phyloP scores from a whole-genome alignment of 1,140 invertebrate genomes.

The Drosophila varians region DNA sequence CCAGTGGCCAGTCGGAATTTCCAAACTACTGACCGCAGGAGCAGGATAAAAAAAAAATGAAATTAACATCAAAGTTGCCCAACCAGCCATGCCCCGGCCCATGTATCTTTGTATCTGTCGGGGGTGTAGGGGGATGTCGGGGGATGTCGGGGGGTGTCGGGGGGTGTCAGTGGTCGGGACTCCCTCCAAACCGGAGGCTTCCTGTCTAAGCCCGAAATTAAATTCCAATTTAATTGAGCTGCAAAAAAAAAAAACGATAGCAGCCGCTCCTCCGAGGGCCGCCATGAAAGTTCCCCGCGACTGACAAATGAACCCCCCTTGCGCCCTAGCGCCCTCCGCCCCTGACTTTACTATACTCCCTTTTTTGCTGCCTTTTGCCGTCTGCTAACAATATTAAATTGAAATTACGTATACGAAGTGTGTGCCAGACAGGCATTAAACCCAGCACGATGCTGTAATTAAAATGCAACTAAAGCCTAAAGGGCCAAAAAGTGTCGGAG shows the following conservation, averaged over 20 bases:
- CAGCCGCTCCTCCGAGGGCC: conserved; percentile 6
- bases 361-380: neutral
- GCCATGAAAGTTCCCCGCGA: conserved; percentile 14
- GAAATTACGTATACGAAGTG: conserved; percentile 69
- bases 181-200: neutral
- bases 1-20: conserved; percentile 10
- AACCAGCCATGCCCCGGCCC: conserved; percentile 22
- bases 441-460: conserved; percentile 16
- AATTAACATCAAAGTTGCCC: conserved; percentile 76
- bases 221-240: conserved; percentile 82
- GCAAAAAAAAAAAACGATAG: conserved; percentile 72
- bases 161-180: too few species aligned
- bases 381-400: conserved; percentile 68
- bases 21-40: conserved; percentile 56
- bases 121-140: too few species aligned
- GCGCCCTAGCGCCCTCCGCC: neutral
- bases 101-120: conserved; percentile 21
- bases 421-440: conserved; percentile 29
- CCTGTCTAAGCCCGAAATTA: conserved; percentile 73
- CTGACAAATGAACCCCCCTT: conserved; percentile 42
- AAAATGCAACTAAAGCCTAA: conserved; percentile 19
- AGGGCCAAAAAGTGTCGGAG: neutral
- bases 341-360: neutral
- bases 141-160: too few species aligned
- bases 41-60: conserved; percentile 65